Evolutionary conservation across 1,140 invertebrate species (phyloP), one percentile per base, ranked within the genome.

Genomic region (Heliconius nattereri): DNA sequence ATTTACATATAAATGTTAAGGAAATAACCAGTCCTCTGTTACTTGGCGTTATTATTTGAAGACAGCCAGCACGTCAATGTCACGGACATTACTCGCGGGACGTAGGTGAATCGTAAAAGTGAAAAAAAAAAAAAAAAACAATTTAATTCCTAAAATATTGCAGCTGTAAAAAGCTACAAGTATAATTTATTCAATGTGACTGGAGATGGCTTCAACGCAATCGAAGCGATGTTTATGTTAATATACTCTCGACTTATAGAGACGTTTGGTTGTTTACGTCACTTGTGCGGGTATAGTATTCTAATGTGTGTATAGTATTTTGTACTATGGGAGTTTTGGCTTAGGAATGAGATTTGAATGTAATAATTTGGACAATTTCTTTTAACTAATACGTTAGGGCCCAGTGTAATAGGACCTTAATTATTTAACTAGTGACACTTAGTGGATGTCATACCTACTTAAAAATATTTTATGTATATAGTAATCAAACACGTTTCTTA

Each of bases 211-310:
- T 78, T 73, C 66, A 73, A 78, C 29, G 80, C 76, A 81, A 75
- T 78, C 85, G 81, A 85, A 87, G 73, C 83, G 87, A 88, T 93
- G 90, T 92, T 92, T 90, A 93, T 92, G 92, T 90, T 89, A 93
- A 93, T 92, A 83, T 81, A 77, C 75, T 85, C 79, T 23, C 74
- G 78, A 82, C 85, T 84, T 89, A 93, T 93, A 89, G 85, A 92
- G 91, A 90, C 86, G 87, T 91, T 88, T 76, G 83, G 83, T 84
- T 85, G 76, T 81, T 81, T 78, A 81, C 80, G 76, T 81, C 73
- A 81, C 76, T 75, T 78, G 76, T 81, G 45, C 75, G 52, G 74
- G 37, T 81, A 74, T 60, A 52, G 75, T 32, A 13, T n/a, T 57
- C 54, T 57, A 57, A n/a, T 57, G 54, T 3, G 20, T 57, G 54